Conservation (phyloP, 2,797 vertebrate genomes). For the Spinus olivaceus region DNA sequence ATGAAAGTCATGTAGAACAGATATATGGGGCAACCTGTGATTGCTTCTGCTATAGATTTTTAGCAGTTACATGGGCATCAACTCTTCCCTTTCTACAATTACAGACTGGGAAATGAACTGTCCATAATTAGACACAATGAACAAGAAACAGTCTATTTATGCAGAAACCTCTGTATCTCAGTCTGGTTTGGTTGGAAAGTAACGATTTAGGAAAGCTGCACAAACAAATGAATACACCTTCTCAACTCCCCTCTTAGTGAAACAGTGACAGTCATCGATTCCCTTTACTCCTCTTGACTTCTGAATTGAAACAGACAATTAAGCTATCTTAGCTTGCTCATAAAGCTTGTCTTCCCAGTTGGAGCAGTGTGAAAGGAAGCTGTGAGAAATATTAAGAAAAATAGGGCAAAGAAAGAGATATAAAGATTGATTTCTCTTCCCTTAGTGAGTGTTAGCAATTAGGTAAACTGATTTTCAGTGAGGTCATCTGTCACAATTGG, state of each 20-base stretch:
- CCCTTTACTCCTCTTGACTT: not conserved
- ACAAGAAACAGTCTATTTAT: not conserved
- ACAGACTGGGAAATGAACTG: not conserved
- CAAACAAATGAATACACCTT: not conserved
- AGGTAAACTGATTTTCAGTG: conserved; percentile 70
- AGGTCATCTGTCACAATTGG: conserved; percentile 75
- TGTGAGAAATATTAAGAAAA: conserved; percentile 32
- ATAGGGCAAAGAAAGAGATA: not conserved
- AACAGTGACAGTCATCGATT: not conserved
- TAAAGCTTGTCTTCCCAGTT: conserved; percentile 13
- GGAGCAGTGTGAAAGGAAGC: conserved; percentile 2
- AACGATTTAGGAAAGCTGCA: not conserved
- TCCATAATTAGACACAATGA: not conserved
- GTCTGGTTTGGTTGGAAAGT: not conserved
- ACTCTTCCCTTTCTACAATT: not conserved
- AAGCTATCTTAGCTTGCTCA: conserved; percentile 7
- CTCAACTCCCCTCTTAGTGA: not conserved
- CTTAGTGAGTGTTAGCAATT: conserved; percentile 54
- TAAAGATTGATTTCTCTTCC: conserved; percentile 49
- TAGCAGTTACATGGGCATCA: not conserved
- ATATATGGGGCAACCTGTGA: not conserved
- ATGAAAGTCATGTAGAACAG: not conserved
- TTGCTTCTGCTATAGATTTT: not conserved
- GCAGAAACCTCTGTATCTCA: not conserved
- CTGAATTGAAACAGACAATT: not conserved